phyloP scores from a whole-genome alignment of 2,113 vertebrate species.

The Hypanus sabinus region DNA sequence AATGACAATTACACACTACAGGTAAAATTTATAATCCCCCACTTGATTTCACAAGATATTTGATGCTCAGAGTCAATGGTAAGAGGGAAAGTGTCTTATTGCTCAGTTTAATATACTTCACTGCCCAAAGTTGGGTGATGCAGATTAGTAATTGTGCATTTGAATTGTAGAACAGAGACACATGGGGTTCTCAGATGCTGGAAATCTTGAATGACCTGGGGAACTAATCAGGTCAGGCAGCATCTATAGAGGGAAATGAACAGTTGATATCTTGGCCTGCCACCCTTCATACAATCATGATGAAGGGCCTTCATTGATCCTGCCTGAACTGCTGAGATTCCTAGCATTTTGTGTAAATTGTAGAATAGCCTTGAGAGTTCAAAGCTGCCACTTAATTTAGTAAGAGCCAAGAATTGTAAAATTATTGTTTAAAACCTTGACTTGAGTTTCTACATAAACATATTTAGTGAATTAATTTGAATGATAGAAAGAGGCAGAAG shows the following conservation, averaged over 20 bases:
- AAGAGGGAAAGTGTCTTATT: neutral
- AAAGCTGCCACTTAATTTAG: neutral
- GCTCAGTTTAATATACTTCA: neutral
- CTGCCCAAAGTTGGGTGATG: neutral
- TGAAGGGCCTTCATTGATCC: no score
- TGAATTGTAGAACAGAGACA: neutral
- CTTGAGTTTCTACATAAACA: neutral
- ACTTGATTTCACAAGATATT: neutral
- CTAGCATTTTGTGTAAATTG: neutral
- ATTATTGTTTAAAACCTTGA: neutral
- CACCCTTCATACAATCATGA: no score
- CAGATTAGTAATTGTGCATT: neutral
- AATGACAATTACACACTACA: slow-evolving; percentile 89
- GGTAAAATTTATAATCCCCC: slow-evolving; percentile 55
- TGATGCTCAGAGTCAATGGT: accelerated
- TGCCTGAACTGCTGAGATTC: no score
- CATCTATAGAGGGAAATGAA: no score
- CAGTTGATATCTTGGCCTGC: no score
- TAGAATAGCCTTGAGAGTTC: neutral
- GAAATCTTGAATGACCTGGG: no score
- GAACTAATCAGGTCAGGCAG: no score
- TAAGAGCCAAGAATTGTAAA: neutral
- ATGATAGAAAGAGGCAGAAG: no score
- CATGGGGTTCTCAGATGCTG: no score
- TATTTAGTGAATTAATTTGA: no score